Conservation (phyloP, 2,113 vertebrate genomes). For the Mohoua ochrocephala region DNA sequence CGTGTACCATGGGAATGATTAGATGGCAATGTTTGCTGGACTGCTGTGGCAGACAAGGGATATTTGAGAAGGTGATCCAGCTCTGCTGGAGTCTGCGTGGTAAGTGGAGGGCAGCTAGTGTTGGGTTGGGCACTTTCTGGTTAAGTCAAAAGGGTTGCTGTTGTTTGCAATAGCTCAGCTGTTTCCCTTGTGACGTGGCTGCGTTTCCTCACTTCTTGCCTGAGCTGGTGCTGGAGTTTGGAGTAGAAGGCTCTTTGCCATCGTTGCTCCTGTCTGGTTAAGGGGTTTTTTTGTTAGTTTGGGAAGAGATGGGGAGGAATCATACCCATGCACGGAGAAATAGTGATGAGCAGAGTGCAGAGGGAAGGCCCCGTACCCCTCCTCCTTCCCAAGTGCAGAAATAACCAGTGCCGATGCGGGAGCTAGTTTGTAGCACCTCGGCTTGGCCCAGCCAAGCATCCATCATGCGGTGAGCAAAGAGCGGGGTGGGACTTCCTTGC, state of each 20-base stretch:
- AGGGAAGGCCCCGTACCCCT: neutral
- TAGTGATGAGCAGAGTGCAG: neutral
- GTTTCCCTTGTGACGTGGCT: neutral
- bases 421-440: neutral
- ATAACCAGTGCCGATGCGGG: neutral
- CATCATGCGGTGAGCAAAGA: fast-evolving
- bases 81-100: neutral
- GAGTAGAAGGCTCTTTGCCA: neutral
- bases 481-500: neutral
- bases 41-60: neutral
- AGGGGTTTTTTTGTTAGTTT: neutral
- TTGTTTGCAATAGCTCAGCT: neutral
- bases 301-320: neutral
- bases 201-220: neutral
- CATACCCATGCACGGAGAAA: neutral
- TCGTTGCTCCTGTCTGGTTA: neutral
- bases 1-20: neutral
- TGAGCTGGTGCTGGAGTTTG: neutral
- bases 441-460: neutral
- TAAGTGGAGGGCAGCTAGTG: neutral
- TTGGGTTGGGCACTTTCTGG: neutral
- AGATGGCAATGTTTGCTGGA: neutral
- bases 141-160: neutral
- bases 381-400: neutral
- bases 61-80: neutral